Base-by-base conservation (phyloP, 2,888 invertebrate genomes). In the Pteria penguin region DNA sequence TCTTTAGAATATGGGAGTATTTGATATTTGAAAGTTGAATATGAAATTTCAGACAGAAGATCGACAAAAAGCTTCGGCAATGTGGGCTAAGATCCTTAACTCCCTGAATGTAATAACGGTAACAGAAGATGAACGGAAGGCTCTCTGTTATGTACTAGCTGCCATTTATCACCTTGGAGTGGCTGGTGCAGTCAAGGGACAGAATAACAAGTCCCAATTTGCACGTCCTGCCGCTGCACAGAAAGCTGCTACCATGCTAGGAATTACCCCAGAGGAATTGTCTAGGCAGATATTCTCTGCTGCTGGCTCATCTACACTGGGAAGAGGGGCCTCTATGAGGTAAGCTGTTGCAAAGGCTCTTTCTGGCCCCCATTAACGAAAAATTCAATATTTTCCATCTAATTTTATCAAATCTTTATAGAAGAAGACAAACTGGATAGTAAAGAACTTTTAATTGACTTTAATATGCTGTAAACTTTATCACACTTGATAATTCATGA, bases 151-250 rank as follows among this genome's bases (percentile, higher is more conserved):
- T 86, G 95, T 97, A 57, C 93, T 98, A 85, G 97, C 97, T 0
- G 96, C 98, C n/a, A 96, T 98, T 75, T 97, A 97, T 90, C 98
- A 99, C 93, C 93, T 99, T 80, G 97, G 97, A 18, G 95, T 96
- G 91, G 97, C 94, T 22, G 93, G 92, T 11, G 93, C 92, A 61
- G 87, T 89, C 67, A 90, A 91, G 90, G 91, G 92, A 54, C 93
- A 93, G 26, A 93, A 94, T 92, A 90, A 90, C 82, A 91, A 91
- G 76, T 78, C 87, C 26, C 91, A 92, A 83, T 92, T 92, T 85
- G 86, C 85, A 52, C 86, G 89, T 32, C 91, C 90, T 24, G 87
- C 89, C 4, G 86, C 90, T 1, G 92, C 92, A 4, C 90, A 91
- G 82, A 86, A 84, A 69, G 92, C 92, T 29, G 91, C 92, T 2